Base-by-base conservation (phyloP, 2,113 vertebrate species). In the Ammodytes dubius region DNA sequence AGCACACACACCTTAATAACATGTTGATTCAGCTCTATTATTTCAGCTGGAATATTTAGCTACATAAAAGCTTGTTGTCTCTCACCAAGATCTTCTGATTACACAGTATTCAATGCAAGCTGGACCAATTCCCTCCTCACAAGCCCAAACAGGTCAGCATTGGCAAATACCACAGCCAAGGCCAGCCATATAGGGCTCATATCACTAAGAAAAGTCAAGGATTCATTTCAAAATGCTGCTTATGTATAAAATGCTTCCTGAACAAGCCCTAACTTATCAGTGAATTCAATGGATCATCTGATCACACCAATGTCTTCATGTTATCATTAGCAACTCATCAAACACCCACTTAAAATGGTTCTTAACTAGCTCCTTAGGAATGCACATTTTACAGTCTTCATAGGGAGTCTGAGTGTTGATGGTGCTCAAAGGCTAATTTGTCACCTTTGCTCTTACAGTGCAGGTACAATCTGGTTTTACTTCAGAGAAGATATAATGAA, bases 201-300 rank as follows among this genome's bases (percentile, higher is more conserved):
- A 65, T 67, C 45, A 45, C 46, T 39, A 43, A 17, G n/a, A 15
- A 11, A 40, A 46, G 68, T 46, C 45, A 4, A 14, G n/a, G 67
- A 72, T 59, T 65, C 0, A 45, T 69, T 75, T 65, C 37, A 60
- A 69, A 8, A 46, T 0, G 19, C 19, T 27, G 17, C 40, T 10
- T 45, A 53, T 59, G 40, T 19, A 19, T 13, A 45, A 81, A 66
- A 15, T 49, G 35, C 9, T 49, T 74, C 64, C 4, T 58, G 52
- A 70, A 82, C 78, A 88, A 86, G 88, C 50, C 74, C 27, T 9
- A 54, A 65, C 77, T 14, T 4, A 52, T 1, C 12, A 6, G 17
- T 2, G 43, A 11, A 1, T 15, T 50, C 5, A 5, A 54, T 13
- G 35, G 1, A 40, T 19, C n/a, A 61, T 35, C 9, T 74, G 40